Conservation (phyloP, 2,797 vertebrate species). For the Macrochelys suwanniensis region DNA sequence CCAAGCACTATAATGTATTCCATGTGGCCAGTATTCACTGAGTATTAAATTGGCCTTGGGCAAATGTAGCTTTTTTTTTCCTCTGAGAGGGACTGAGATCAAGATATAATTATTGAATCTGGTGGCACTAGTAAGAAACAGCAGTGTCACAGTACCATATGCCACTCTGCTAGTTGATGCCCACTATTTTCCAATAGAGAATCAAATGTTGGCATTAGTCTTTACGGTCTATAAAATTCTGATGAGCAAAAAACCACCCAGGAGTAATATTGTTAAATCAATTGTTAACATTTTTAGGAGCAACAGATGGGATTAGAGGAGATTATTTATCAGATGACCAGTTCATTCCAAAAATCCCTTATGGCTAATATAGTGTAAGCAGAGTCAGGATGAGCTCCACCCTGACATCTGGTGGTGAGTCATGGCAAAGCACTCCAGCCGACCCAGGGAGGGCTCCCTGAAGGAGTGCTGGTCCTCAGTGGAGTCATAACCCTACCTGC, state of each 20-base stretch:
- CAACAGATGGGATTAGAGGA: not conserved
- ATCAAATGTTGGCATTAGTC: not conserved
- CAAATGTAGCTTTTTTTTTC: not conserved
- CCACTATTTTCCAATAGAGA: not conserved
- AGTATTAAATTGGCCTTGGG: not conserved
- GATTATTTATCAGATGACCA: constrained; percentile 12
- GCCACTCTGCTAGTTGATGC: not conserved
- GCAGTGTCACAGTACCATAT: not conserved
- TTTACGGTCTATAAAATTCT: not conserved
- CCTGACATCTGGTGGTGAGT: no score
- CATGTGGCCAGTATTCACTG: not conserved
- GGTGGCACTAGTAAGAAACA: not conserved
- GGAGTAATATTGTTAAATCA: not conserved
- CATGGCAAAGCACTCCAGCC: no score
- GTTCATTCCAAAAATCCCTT: not conserved
- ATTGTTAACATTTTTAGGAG: not conserved
- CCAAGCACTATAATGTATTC: not conserved
- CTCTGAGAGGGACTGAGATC: not conserved
- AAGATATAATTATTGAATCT: not conserved
- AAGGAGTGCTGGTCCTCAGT: no score
- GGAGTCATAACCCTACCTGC: no score
- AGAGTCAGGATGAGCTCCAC: no score
- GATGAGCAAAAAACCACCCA: not conserved
- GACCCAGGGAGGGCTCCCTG: no score
- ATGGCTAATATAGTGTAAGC: not conserved